phyloP scores from a whole-genome alignment of 2,113 vertebrate genomes.

The Thamnaconus septentrionalis region DNA sequence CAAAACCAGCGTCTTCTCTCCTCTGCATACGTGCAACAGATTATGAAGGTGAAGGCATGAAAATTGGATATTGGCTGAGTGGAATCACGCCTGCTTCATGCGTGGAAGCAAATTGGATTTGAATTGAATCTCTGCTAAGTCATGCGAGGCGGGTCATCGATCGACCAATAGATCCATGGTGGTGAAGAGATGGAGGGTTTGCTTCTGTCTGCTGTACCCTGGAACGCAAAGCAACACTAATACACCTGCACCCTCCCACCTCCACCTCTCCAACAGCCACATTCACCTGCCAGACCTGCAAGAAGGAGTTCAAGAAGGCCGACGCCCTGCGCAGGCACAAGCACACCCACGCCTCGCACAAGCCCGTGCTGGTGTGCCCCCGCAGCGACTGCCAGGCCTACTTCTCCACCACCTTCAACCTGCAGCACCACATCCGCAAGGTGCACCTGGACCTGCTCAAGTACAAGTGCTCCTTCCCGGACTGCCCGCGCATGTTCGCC shows the following conservation, averaged over 20 bases:
- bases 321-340: slow-evolving; percentile 71
- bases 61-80: not conserved
- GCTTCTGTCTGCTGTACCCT: no score
- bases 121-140: no score
- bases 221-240: no score
- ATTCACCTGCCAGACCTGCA: slow-evolving; percentile 66
- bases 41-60: no score
- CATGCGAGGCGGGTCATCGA: no score
- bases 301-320: slow-evolving; percentile 66
- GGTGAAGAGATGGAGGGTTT: no score
- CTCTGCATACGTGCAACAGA: not conserved
- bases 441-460: slow-evolving; percentile 77
- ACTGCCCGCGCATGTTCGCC: slow-evolving; percentile 73
- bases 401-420: slow-evolving; percentile 81
- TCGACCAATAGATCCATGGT: no score
- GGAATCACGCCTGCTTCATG: not conserved
- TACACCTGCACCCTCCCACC: no score
- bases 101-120: no score
- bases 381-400: slow-evolving; percentile 71
- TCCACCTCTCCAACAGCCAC: slow-evolving; percentile 32
- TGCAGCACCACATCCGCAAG: slow-evolving; percentile 82
- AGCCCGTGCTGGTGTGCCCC: slow-evolving; percentile 73
- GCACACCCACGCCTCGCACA: slow-evolving; percentile 66
- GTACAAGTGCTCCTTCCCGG: slow-evolving; percentile 72
- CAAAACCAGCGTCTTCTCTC: not conserved